Conservation (phyloP, 2,113 vertebrate genomes). For the Eulemur rufifrons region DNA sequence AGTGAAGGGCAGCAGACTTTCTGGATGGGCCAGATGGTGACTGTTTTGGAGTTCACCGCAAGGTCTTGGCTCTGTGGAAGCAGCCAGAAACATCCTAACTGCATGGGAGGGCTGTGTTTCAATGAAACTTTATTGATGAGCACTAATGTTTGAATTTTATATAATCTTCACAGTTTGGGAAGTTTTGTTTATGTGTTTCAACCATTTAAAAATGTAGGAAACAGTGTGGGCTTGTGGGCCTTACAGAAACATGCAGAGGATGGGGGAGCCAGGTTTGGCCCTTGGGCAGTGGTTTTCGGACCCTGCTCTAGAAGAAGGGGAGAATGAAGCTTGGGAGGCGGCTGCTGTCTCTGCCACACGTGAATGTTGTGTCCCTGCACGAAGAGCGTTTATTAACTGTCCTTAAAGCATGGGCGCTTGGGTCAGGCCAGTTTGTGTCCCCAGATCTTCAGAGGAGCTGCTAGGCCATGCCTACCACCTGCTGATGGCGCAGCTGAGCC, state of each 20-base stretch:
- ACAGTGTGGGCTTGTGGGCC: not conserved
- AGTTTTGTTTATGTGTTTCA: not conserved
- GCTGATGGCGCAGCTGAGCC: constrained; percentile 88
- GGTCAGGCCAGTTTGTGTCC: fast-evolving
- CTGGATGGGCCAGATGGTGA: not conserved
- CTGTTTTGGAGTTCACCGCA: not conserved
- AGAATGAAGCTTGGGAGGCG: not conserved
- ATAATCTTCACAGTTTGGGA: fast-evolving
- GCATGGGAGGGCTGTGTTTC: fast-evolving
- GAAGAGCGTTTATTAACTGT: fast-evolving
- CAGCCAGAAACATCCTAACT: not conserved
- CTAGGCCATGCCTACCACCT: constrained; percentile 89
- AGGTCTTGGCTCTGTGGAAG: not conserved
- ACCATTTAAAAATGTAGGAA: not conserved
- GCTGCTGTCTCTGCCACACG: not conserved
- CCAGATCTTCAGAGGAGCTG: constrained; percentile 90
- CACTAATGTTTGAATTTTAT: fast-evolving
- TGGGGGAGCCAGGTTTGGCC: not conserved
- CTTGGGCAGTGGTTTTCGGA: fast-evolving
- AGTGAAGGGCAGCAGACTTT: not conserved
- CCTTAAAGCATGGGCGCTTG: fast-evolving
- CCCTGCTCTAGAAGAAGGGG: not conserved
- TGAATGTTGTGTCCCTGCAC: not conserved
- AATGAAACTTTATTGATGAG: fast-evolving
- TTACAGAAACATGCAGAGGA: not conserved